Conservation (phyloP, 2,113 vertebrate genomes). For the Boleophthalmus pectinirostris region DNA sequence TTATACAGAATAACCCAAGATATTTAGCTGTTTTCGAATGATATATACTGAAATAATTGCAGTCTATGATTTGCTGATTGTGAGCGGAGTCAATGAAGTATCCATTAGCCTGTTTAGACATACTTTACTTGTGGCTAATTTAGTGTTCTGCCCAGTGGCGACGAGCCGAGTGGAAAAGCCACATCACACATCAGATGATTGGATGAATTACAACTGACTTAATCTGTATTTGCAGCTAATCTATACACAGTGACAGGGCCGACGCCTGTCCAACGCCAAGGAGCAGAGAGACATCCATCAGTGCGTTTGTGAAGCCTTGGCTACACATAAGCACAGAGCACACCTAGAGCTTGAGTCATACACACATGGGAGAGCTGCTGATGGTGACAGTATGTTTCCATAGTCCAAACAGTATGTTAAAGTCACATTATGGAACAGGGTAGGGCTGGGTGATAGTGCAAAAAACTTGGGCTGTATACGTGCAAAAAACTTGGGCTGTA, state of each 20-base stretch:
- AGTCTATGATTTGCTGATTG: background rate
- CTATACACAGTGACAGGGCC: conserved; percentile 38
- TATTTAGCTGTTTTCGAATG: background rate
- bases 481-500: no score
- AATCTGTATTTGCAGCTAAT: conserved; percentile 45
- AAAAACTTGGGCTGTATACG: no score
- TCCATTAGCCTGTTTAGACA: conserved; percentile 35
- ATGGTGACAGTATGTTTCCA: no score
- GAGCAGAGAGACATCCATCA: conserved; percentile 29
- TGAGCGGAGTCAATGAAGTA: conserved; percentile 24
- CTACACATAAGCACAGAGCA: conserved; percentile 25
- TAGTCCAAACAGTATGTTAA: no score
- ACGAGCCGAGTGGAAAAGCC: conserved; percentile 13
- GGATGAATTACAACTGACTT: conserved; percentile 44
- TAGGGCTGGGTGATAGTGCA: no score
- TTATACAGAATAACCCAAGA: background rate
- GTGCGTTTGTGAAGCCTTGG: conserved; percentile 15
- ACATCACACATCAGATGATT: conserved; percentile 36
- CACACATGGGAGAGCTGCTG: background rate
- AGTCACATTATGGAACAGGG: no score
- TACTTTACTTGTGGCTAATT: conserved; percentile 53
- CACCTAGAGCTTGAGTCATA: conserved; percentile 7
- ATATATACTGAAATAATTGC: background rate
- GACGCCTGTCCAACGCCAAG: conserved; percentile 36
- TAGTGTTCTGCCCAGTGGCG: conserved; percentile 32